Conservation (phyloP, 1,140 invertebrate species). For the Drosophila busckii region DNA sequence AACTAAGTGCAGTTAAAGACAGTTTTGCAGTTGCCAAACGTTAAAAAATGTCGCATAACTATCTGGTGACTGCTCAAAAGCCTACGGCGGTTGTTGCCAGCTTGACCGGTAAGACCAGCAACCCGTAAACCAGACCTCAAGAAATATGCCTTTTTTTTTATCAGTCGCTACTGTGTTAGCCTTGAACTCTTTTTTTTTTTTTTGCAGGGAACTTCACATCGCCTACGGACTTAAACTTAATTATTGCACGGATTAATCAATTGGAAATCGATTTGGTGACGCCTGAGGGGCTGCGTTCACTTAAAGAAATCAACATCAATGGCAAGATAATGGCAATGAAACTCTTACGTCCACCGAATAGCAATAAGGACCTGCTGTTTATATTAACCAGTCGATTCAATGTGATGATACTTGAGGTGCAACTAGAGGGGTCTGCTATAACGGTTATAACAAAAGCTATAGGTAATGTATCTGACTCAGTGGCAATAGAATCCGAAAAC, state of each 20-base stretch:
- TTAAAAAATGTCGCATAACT: conserved; percentile 89
- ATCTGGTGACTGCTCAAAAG: conserved; percentile 98
- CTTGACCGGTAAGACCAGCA: conserved; percentile 89
- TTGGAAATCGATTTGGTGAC: conserved; percentile 98
- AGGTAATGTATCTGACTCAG: conserved; percentile 96
- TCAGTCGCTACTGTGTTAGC: conserved; percentile 16
- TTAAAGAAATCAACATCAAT: conserved; percentile 98
- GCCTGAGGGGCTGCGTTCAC: conserved; percentile 94
- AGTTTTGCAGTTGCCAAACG: neutral
- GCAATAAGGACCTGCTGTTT: conserved; percentile 96
- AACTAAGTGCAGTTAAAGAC: neutral
- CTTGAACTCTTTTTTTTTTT: neutral
- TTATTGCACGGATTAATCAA: conserved; percentile 96
- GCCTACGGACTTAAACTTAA: conserved; percentile 94
- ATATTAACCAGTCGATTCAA: conserved; percentile 96
- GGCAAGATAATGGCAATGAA: conserved; percentile 97
- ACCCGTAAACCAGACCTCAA: no score
- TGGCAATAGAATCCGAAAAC: conserved; percentile 94
- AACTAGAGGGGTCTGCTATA: conserved; percentile 86
- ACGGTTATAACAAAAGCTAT: conserved; percentile 97
- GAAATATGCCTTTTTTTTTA: conserved; percentile 30
- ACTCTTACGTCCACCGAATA: conserved; percentile 93
- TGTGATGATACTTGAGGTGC: conserved; percentile 97
- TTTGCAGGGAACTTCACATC: conserved; percentile 96
- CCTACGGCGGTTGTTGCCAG: conserved; percentile 97